Conservation (phyloP, 2,113 vertebrate species). For the Antechinus flavipes region DNA sequence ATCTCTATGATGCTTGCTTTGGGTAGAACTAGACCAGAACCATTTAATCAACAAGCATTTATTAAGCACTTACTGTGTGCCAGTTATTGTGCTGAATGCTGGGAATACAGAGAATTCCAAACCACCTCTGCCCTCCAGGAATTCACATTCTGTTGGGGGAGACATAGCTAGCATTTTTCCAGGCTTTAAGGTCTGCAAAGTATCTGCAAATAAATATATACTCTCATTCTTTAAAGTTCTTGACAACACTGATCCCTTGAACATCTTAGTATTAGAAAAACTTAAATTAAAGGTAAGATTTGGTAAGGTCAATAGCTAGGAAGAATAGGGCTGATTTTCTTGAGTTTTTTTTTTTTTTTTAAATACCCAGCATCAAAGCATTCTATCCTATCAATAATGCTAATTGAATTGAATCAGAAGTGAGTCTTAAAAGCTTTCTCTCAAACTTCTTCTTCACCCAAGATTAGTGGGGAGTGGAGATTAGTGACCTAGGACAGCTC, state of each 20-base stretch:
- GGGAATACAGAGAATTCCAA: neutral
- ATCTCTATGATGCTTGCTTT: neutral
- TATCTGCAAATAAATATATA: neutral
- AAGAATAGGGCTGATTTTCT: neutral
- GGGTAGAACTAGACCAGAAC: neutral
- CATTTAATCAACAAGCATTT: neutral
- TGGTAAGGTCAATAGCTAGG: neutral
- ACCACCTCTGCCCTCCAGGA: neutral
- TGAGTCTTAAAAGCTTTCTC: neutral
- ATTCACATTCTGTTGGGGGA: neutral
- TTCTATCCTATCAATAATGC: neutral
- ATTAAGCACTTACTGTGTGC: neutral
- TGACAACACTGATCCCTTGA: neutral
- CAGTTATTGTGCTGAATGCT: neutral
- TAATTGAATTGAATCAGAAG: neutral
- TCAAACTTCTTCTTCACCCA: neutral
- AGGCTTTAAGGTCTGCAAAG: neutral
- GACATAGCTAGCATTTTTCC: neutral
- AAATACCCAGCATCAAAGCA: neutral
- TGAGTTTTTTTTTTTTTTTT: neutral
- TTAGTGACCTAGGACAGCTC: neutral
- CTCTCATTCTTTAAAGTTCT: neutral
- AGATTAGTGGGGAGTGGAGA: neutral
- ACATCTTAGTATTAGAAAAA: neutral
- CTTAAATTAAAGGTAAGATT: neutral